A percentile compares a stretch with the other conserved stretches of the same genome.
phyloP scores from a whole-genome alignment of 2,797 vertebrate genomes.

The Ara ararauna region DNA sequence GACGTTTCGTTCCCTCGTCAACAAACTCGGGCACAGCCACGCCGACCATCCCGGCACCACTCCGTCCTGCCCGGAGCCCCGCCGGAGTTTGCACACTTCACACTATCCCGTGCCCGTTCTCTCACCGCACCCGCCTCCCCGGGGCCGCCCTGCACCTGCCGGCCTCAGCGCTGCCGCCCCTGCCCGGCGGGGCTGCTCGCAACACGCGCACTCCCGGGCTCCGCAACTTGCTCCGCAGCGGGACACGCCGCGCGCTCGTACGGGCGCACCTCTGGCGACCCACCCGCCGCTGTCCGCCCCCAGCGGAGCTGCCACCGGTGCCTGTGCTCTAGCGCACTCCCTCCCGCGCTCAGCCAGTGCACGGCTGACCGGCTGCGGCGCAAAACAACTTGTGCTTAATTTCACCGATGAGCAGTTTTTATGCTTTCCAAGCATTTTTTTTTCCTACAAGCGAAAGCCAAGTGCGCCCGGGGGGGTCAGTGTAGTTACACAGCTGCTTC shows the following conservation, averaged over 20 bases:
- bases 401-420: conserved; percentile 37
- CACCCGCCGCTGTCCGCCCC: background rate
- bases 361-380: background rate
- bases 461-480: background rate
- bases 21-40: background rate
- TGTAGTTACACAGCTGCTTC: conserved; percentile 1
- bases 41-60: background rate
- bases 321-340: background rate
- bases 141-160: conserved; percentile 74
- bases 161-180: conserved; percentile 39
- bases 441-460: background rate
- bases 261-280: background rate
- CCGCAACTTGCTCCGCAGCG: conserved; percentile 55
- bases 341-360: conserved; percentile 6
- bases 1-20: background rate
- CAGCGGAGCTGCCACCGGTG: conserved; percentile 1
- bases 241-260: background rate
- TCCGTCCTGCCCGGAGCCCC: background rate
- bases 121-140: conserved; percentile 4
- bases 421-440: conserved; percentile 29
- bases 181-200: background rate
- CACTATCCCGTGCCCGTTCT: background rate
- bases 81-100: background rate
- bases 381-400: conserved; percentile 43
- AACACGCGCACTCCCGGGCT: conserved; percentile 55